Percentiles rank a stretch among this genome's conserved stretches.
phyloP scores from a whole-genome alignment of 2,797 vertebrate species.

The Sebastes kiyomatsui region DNA sequence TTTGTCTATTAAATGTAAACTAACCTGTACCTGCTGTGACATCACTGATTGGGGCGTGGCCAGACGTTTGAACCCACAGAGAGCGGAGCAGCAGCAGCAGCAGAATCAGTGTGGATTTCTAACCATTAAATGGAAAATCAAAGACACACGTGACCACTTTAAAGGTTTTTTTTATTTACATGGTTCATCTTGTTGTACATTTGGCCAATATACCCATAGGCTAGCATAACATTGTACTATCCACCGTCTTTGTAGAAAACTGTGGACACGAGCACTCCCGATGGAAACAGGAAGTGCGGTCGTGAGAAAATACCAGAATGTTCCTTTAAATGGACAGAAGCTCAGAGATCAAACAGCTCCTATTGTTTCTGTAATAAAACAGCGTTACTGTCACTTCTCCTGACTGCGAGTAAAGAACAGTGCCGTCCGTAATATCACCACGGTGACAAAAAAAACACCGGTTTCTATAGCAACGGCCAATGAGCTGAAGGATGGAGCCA shows the following conservation, averaged over 20 bases:
- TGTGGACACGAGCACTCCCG: neutral
- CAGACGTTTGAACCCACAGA: neutral
- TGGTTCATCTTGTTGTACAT: constrained; percentile 9
- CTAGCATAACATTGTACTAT: constrained; percentile 1
- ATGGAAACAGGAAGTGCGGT: neutral
- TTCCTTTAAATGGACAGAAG: neutral
- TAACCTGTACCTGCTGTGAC: neutral
- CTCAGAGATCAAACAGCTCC: neutral
- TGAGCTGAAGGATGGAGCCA: neutral
- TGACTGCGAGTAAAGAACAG: constrained; percentile 20
- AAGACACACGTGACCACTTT: neutral
- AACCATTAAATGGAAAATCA: neutral
- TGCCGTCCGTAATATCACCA: neutral
- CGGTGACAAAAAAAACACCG: constrained; percentile 5
- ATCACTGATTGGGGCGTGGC: neutral
- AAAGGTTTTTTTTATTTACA: neutral
- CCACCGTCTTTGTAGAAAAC: constrained; percentile 9
- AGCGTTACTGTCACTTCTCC: neutral
- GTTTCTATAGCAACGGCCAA: constrained; percentile 39
- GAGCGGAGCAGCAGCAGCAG: constrained; percentile 1
- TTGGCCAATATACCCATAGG: neutral
- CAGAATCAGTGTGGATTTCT: neutral
- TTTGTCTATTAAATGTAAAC: neutral
- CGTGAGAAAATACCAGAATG: neutral
- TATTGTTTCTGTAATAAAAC: neutral